These are phyloP conservation scores for Porites lobata DNA, from an alignment of 92 coral and sea anemone species.

Conservation along the genomic window DNA sequence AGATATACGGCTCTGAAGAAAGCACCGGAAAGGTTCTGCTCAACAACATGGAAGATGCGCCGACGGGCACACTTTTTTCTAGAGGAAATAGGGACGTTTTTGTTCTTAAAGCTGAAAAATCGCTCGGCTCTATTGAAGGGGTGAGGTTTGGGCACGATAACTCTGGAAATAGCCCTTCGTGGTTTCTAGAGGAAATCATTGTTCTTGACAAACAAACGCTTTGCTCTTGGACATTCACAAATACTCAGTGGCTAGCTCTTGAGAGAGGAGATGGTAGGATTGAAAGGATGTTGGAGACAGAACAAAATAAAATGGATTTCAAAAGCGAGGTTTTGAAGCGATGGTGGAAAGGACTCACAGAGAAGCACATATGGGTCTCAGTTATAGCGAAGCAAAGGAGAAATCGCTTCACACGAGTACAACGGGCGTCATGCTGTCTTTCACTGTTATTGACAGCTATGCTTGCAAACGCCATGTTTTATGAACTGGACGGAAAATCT, in stretches of 20 bases:
- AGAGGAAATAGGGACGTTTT: slow-evolving; percentile 66
- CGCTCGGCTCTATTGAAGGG: slow-evolving; percentile 43
- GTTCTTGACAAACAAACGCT: slow-evolving; percentile 40
- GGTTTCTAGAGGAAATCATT: slow-evolving; percentile 62
- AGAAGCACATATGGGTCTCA: slow-evolving; percentile 69
- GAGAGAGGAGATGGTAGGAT: slow-evolving; percentile 54
- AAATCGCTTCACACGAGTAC: slow-evolving; percentile 60
- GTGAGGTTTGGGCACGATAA: slow-evolving; percentile 71
- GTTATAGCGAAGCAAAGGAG: slow-evolving; percentile 57
- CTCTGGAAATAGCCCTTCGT: slow-evolving; percentile 61
- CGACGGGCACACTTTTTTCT: slow-evolving; percentile 33
- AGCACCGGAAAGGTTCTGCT: slow-evolving; percentile 32
- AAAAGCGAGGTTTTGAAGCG: slow-evolving; percentile 24
- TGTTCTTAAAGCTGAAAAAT: slow-evolving; percentile 28
- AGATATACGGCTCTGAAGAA: slow-evolving; percentile 36
- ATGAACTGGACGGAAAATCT: slow-evolving; percentile 38
- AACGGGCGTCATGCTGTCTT: slow-evolving; percentile 68
- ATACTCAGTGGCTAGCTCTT: slow-evolving; percentile 57
- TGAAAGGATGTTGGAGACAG: slow-evolving; percentile 30
- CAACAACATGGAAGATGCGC: neutral
- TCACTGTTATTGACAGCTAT: slow-evolving; percentile 65
- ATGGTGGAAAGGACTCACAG: slow-evolving; percentile 64
- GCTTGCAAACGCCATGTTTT: slow-evolving; percentile 79
- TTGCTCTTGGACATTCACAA: slow-evolving; percentile 40
- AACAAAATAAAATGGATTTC: slow-evolving; percentile 10